Evolutionary conservation across 1,140 invertebrate genomes (phyloP).

Genomic region (Asbolus verrucosus): DNA sequence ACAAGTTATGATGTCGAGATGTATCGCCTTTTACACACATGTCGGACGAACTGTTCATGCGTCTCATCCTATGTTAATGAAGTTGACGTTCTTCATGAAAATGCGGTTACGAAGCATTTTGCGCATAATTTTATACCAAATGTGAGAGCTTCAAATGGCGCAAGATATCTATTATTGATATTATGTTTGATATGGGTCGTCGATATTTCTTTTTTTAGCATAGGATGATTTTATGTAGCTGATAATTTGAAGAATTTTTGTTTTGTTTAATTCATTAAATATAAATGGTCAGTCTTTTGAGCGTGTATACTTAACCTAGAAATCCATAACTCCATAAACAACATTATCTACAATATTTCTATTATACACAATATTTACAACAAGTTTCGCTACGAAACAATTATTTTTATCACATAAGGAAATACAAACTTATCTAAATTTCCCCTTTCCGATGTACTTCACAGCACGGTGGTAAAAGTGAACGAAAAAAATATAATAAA

Average conservation of each 20-base stretch:
- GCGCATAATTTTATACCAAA: not conserved
- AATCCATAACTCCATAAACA: conserved; percentile 43
- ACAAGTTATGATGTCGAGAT: conserved; percentile 48
- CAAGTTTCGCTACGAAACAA: conserved; percentile 47
- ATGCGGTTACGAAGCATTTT: not conserved
- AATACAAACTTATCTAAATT: conserved; percentile 48
- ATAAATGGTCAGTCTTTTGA: conserved; percentile 57
- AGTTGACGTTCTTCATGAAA: too few species aligned
- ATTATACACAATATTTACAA: conserved; percentile 52
- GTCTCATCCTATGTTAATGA: not conserved
- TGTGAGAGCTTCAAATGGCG: not conserved
- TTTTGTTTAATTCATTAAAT: conserved; percentile 2
- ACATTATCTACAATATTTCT: conserved; percentile 45
- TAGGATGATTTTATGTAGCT: not conserved
- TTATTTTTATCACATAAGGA: conserved; percentile 57
- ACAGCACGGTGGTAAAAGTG: conserved; percentile 1
- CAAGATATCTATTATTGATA: not conserved
- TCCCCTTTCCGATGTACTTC: conserved; percentile 42
- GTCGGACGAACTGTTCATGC: not conserved
- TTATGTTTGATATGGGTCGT: too few species aligned
- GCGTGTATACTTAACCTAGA: conserved; percentile 56
- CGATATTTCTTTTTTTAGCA: too few species aligned
- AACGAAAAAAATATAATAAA: conserved; percentile 1
- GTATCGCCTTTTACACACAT: not conserved
- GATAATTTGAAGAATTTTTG: not conserved